Conservation (phyloP, 2,888 invertebrate genomes). For the Stenurella melanura region DNA sequence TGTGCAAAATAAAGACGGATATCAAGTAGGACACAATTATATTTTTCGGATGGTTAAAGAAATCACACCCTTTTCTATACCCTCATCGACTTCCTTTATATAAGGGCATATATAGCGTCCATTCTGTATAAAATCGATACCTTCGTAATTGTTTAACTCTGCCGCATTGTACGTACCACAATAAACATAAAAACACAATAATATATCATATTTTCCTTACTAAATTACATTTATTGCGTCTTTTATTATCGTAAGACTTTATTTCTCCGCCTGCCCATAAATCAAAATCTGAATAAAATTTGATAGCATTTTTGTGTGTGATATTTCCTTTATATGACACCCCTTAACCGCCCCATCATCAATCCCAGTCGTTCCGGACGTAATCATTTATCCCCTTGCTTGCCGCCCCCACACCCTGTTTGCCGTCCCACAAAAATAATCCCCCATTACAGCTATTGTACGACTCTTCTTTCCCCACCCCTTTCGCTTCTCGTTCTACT, state of each 20-base stretch:
- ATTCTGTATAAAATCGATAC: not conserved
- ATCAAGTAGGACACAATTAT: no score
- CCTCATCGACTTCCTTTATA: not conserved
- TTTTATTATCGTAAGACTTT: slow-evolving; percentile 41
- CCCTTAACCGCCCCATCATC: slow-evolving; percentile 56
- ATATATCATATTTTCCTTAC: slow-evolving; percentile 25
- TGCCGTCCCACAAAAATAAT: slow-evolving; percentile 64
- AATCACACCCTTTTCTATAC: no score
- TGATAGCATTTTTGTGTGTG: slow-evolving; percentile 57
- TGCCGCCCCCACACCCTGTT: slow-evolving; percentile 40
- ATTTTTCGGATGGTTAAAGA: no score
- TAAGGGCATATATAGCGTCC: not conserved
- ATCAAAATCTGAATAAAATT: slow-evolving; percentile 59
- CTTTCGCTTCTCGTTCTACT: slow-evolving; percentile 24
- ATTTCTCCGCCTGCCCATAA: slow-evolving; percentile 53
- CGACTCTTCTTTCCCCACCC: slow-evolving; percentile 45
- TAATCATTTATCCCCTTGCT: slow-evolving; percentile 63
- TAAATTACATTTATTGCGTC: slow-evolving; percentile 38
- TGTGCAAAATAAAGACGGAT: no score
- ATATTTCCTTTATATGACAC: slow-evolving; percentile 56
- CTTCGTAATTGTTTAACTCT: slow-evolving; percentile 13
- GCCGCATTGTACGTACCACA: slow-evolving; percentile 8
- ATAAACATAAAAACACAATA: slow-evolving; percentile 30
- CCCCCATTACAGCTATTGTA: slow-evolving; percentile 64
- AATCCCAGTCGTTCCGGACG: slow-evolving; percentile 64